These are phyloP conservation scores for Heliconius sara DNA, from an alignment of 2,888 invertebrate genomes.

Conservation along the genomic window DNA sequence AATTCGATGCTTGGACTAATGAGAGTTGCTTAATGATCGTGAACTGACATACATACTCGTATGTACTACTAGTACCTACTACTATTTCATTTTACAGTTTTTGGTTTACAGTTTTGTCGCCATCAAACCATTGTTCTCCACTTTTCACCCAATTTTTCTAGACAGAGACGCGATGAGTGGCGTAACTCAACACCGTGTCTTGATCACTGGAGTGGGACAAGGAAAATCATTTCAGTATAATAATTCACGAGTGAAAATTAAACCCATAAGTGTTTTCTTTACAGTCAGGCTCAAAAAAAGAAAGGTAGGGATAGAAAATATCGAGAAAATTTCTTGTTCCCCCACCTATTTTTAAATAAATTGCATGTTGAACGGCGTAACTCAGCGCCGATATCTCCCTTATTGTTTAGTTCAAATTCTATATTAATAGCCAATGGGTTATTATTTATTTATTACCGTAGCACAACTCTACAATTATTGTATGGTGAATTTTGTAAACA, in stretches of 20 bases:
- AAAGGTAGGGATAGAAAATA: no score
- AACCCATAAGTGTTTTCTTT: background rate
- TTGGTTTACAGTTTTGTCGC: no score
- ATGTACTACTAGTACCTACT: background rate
- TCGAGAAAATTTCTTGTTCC: no score
- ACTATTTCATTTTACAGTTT: background rate
- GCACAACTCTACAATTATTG: background rate
- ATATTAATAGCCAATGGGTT: background rate
- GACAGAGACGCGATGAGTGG: background rate
- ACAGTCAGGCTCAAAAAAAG: no score
- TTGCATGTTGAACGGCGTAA: no score
- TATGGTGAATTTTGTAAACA: background rate
- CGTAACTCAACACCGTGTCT: background rate
- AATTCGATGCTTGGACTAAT: conserved; percentile 40
- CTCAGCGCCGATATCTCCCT: no score
- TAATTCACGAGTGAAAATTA: background rate
- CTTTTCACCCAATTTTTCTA: background rate
- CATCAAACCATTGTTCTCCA: background rate
- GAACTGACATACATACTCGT: background rate
- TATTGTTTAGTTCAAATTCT: background rate
- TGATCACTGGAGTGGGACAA: background rate
- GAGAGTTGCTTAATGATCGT: conserved; percentile 41
- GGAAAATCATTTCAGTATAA: no score
- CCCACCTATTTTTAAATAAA: no score
- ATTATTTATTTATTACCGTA: background rate